Base-by-base conservation (phyloP, 2,888 invertebrate species). In the Uropetala carovei region DNA sequence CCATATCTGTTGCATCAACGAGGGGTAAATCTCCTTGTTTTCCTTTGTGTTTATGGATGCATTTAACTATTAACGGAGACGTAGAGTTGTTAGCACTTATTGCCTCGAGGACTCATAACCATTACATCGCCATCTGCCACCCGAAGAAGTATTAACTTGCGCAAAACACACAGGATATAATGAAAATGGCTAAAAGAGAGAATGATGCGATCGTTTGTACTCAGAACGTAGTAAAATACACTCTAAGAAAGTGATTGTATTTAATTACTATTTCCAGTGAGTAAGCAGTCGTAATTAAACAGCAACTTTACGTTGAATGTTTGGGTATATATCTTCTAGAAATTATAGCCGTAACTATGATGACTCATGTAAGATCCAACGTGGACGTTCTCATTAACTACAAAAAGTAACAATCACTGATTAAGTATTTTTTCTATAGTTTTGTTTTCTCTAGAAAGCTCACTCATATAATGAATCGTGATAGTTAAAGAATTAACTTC, bases 131-230 rank as follows among this genome's bases (percentile, higher is more conserved):
- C 75, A 75, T 75, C 75, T 22, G 75, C 22, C 27, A 75, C 75
- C 75, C 75, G 75, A 11, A 75, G 75, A 22, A 75, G 22, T 43
- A 43, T 43, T 75, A 75, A 75, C 75, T 27, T 13, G 75, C 75
- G 75, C 75, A 75, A 75, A 75, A 75, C 75, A 75, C 75, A 75
- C 75, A 75, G 22, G 75, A 14, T 14, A 43, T 75, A 22, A 75
- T 75, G 75, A 75, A 75, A 75, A 75, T 75, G 27, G 75, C 75
- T 27, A 75, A 75, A 27, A 75, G 27, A 75, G 68, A 14, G 64
- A 64, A 64, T 64, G 68, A 18, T 68, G 68, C 68, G 68, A 75
- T 75, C 22, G 75, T 75, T 75, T 75, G 75, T 68, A n/a, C 68
- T n/a, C 18, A 18, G 68, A 22, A 43, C 43, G 5, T 43, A n/a